Evolutionary conservation across 2,797 vertebrate species (phyloP).

Genomic region (Sebastes goodei): DNA sequence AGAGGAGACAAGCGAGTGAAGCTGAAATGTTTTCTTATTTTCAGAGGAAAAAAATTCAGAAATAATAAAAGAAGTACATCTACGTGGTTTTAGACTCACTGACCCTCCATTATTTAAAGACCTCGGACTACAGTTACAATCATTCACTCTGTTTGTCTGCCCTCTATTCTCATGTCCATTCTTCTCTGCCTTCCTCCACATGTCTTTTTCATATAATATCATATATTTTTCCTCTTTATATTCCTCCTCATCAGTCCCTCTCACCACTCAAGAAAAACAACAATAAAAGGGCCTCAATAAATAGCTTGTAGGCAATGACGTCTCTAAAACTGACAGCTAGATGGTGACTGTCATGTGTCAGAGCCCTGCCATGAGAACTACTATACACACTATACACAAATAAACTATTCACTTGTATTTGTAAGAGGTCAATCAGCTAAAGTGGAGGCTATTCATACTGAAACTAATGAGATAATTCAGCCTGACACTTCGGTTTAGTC

Average conservation of each 20-base stretch:
- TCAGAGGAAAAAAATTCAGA: not conserved
- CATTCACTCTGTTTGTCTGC: not conserved
- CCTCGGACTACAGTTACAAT: not conserved
- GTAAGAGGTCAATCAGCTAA: not conserved
- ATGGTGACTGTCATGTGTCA: not conserved
- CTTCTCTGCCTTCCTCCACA: not conserved
- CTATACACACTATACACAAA: not conserved
- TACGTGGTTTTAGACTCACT: not conserved
- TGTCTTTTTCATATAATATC: not conserved
- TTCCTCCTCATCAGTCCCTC: not conserved
- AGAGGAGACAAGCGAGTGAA: not conserved
- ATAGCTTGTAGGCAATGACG: not conserved
- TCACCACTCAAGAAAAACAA: not conserved
- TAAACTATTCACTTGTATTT: not conserved
- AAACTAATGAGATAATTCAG: slow-evolving; percentile 7
- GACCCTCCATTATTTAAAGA: not conserved
- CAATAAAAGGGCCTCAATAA: not conserved
- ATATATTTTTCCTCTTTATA: not conserved
- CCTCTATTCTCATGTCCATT: not conserved
- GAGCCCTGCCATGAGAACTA: not conserved
- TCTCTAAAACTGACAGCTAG: not conserved
- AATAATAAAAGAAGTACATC: not conserved
- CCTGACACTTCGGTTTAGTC: not conserved
- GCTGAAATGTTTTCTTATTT: slow-evolving; percentile 16
- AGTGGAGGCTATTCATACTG: not conserved